Base-by-base conservation (phyloP, 2,888 invertebrate species). In the Scaptomyza reducta region DNA sequence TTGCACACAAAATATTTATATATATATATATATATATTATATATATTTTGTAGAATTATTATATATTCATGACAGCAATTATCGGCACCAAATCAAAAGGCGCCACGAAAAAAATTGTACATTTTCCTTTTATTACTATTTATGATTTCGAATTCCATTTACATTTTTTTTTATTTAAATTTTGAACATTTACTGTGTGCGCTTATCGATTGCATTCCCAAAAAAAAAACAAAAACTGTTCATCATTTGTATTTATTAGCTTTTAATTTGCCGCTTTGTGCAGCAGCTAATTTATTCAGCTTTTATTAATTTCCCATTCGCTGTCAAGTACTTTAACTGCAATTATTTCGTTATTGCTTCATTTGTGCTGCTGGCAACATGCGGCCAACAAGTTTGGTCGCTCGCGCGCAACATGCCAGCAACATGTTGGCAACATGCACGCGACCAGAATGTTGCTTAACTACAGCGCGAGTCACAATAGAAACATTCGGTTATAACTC, bases 1-100 rank as follows among this genome's bases (percentile, higher is more conserved):
- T 40, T 14, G 44, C 16, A 53, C 29, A 51, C 10, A 58, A 1
- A 2, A 14, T n/a, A 35, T 6, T 7, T 35, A 35, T 35, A n/a
- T 35, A 14, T 35, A 7, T 33, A 11, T 13, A 7, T 31, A 10
- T 31, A 11, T n/a, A n/a, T n/a, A 9, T 13, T 13, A 13, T 33
- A 47, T 46, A 42, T 71, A 31, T 53, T 33, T 64, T 51, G 38
- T 60, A 59, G 44, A 62, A 58, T 54, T 71, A 71, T 74, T 81
- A 71, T 74, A 65, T 74, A 86, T 79, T 74, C 78, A 88, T 78
- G 88, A 74, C 87, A 73, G 74, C 89, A 83, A 84, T 87, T 87
- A 88, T 81, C 85, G 85, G 86, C 71, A 64, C 38, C 74, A 76
- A 75, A 82, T 82, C 82, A 87, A 82, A 75, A 65, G 61, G 70